phyloP scores from a whole-genome alignment of 2,113 vertebrate species.

The Stomatorhinus ivindoensis region DNA sequence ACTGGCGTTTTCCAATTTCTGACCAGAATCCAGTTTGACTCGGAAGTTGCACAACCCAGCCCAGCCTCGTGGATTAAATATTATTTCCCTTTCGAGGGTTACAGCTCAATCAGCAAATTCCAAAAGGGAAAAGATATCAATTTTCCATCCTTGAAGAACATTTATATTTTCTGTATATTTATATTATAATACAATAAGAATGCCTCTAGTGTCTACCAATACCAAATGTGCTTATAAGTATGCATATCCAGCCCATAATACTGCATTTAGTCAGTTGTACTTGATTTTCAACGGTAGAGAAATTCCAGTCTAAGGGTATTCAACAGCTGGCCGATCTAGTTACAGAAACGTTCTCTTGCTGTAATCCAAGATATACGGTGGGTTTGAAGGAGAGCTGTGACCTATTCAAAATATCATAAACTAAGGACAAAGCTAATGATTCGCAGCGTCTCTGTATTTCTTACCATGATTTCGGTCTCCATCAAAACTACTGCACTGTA shows the following conservation, averaged over 20 bases:
- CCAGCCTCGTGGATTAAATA: not conserved
- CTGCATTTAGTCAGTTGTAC: constrained; percentile 10
- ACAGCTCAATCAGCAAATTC: not conserved
- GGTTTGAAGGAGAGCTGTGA: not conserved
- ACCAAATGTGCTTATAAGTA: not conserved
- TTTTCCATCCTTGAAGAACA: not conserved
- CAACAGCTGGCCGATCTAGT: not conserved
- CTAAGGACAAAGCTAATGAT: not conserved
- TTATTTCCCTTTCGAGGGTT: not conserved
- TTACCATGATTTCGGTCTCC: not conserved
- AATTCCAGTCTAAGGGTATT: not conserved
- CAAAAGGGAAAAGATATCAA: not conserved
- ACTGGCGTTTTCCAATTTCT: not conserved
- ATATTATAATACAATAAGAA: constrained; percentile 3
- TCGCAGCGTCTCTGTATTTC: not conserved
- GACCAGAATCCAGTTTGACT: not conserved
- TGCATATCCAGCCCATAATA: constrained; percentile 15
- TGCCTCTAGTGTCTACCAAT: not conserved
- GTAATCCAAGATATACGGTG: not conserved
- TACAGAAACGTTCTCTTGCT: not conserved
- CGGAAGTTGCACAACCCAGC: not conserved
- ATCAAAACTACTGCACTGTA: not conserved
- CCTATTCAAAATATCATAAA: not conserved
- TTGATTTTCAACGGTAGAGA: not conserved
- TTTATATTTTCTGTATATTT: not conserved